phyloP scores from a whole-genome alignment of 2,113 vertebrate species.

The Megaceryle torquata region DNA sequence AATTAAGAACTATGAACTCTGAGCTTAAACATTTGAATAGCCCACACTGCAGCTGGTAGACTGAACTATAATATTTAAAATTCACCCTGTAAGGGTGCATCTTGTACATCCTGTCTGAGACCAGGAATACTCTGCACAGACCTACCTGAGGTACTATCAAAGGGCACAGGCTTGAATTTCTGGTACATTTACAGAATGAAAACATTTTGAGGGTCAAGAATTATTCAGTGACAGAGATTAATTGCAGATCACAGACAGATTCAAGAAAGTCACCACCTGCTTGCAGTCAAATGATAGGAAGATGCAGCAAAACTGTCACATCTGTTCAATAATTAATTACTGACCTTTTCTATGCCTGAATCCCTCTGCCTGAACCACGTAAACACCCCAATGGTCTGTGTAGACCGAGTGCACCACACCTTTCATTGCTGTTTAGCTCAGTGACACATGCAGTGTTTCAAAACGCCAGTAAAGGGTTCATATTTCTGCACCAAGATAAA shows the following conservation, averaged over 20 bases:
- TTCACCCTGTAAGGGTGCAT: not conserved
- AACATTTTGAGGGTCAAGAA: not conserved
- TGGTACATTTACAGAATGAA: not conserved
- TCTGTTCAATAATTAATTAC: slow-evolving; percentile 48
- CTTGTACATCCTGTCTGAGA: not conserved
- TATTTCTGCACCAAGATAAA: not conserved
- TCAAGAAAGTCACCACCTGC: slow-evolving; percentile 47
- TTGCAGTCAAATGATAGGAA: not conserved
- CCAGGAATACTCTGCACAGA: not conserved
- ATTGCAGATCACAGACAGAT: not conserved
- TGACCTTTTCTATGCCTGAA: slow-evolving; percentile 11
- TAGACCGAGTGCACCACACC: not conserved
- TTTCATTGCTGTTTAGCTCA: slow-evolving; percentile 36
- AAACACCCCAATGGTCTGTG: slow-evolving; percentile 38
- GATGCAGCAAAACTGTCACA: slow-evolving; percentile 35
- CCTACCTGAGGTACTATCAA: not conserved
- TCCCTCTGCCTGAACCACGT: not conserved
- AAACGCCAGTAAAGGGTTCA: not conserved
- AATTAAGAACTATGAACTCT: not conserved
- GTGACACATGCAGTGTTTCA: not conserved
- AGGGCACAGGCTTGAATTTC: slow-evolving; percentile 6
- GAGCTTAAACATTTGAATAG: not conserved
- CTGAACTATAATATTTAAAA: not conserved
- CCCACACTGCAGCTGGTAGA: not conserved
- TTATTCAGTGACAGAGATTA: not conserved